phyloP scores from a whole-genome alignment of 2,797 vertebrate species.

The Ctenopoma kingsleyae region DNA sequence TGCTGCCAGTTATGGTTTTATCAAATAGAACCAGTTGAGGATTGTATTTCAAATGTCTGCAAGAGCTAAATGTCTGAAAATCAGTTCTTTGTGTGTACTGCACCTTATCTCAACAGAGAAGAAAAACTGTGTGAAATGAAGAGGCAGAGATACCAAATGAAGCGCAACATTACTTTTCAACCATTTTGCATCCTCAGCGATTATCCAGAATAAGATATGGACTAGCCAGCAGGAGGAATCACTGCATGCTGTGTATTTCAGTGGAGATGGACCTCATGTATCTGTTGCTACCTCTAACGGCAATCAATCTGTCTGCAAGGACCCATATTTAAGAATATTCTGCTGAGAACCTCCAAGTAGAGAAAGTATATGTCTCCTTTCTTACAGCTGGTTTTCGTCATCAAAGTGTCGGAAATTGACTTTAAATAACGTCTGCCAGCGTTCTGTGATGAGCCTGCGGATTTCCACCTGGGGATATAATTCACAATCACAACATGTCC shows the following conservation, averaged over 20 bases:
- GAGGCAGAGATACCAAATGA: slow-evolving; percentile 3
- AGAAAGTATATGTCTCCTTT: slow-evolving; percentile 19
- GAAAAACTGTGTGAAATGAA: slow-evolving; percentile 9
- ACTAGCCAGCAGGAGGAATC: background rate
- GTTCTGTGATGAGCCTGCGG: slow-evolving; percentile 12
- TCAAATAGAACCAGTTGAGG: background rate
- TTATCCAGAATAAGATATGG: slow-evolving; percentile 25
- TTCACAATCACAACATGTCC: slow-evolving; percentile 57
- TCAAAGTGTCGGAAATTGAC: slow-evolving; percentile 48
- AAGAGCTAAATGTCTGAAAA: background rate
- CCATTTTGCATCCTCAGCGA: slow-evolving; percentile 29
- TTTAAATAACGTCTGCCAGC: slow-evolving; percentile 37
- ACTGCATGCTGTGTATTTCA: background rate
- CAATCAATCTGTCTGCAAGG: background rate
- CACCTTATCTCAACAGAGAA: background rate
- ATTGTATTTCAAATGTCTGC: background rate
- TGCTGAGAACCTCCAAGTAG: background rate
- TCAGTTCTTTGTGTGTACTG: background rate
- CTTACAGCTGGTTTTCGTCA: slow-evolving; percentile 51
- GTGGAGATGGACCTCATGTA: background rate
- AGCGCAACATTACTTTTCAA: slow-evolving; percentile 12
- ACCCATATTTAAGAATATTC: background rate
- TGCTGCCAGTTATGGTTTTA: background rate
- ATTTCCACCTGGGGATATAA: slow-evolving; percentile 46
- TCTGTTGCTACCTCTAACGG: background rate